Base-by-base conservation (phyloP, 1,140 invertebrate species). In the Drosophila obscura region DNA sequence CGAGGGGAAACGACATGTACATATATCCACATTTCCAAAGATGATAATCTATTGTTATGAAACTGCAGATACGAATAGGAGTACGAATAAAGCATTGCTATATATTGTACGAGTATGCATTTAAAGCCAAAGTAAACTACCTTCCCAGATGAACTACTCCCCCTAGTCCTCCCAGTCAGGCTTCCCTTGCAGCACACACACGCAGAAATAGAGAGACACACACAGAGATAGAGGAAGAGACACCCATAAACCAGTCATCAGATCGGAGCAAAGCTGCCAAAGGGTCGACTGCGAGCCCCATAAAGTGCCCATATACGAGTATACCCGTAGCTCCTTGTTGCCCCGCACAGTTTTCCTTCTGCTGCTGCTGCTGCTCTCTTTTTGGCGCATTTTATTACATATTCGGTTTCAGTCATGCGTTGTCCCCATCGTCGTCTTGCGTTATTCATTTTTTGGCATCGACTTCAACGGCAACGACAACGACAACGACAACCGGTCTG, bases 371-470 rank as follows among this genome's bases (percentile, higher is more conserved):
- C 59, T 66, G 48, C 61, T 75, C 52, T 74, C 48, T 57, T 74
- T 75, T 59, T 75, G 64, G 52, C 72, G 62, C 73, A 79, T 66
- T 84, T 75, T 67, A 74, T 84, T 59, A 53, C 77, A 84, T 73
- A 71, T 69, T 71, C 64, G 66, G 67, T 71, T 71, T 87, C 81
- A 87, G 82, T 81, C 82, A 84, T 87, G 81, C 77, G 82, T 64
- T 57, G 51, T 56, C 50, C 63, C 62, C 49, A 48, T 39, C 46
- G 43, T 67, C 63, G 80, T 79, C 67, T 84, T 84, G 77, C 73
- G 81, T 87, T 87, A 81, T 84, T 81, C 77, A 84, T 84, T 85
- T 75, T 50, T 66, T 73, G 73, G 73, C 73, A 57, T 58, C 71
- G 26, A 16, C 65, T 39, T 39, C 35, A 39, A 39, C 31, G 31